Evolutionary conservation across 2,113 vertebrate genomes (phyloP), one percentile per base, ranked within the genome.

Genomic region (Nerophis lumbriciformis): DNA sequence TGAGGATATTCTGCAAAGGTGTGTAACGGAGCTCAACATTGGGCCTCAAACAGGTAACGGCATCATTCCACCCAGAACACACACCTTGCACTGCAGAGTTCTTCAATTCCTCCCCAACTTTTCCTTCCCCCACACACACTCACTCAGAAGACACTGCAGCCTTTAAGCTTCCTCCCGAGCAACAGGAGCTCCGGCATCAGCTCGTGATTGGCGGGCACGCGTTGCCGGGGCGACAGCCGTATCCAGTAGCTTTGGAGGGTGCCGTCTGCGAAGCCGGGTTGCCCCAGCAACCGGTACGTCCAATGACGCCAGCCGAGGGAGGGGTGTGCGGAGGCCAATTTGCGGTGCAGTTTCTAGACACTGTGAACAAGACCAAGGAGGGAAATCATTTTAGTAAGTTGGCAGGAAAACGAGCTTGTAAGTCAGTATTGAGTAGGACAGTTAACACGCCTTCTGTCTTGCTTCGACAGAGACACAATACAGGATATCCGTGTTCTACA

Each of bases 401-500:
- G 45, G 48, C 65, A 42, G 53, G 2, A 52, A 51, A 54, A 36
- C 8, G 4, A 15, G 28, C 13, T 14, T 6, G 6, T 8, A 15
- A n/a, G 7, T 54, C 2, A 8, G 36, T 11, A 15, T 35, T 42
- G 16, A 19, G 8, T 9, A 14, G 13, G 10, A 35, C 7, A 4
- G n/a, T 8, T 3, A n/a, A 47, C n/a, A 28, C 5, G 0, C 14
- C 52, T 68, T 45, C 14, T 70, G 12, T 59, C 60, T 36, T 69
- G 14, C 66, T 53, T 69, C 49, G 15, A n/a, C 65, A 95, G 92
- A 62, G 14, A 94, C 93, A 10, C 68, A 88, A 1, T 95, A 92
- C 15, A 89, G 69, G 61, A 83, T 96, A 58, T 75, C 65, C 0
- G 84, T 86, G 59, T 92, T 87, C 86, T 96, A 94, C 79, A 88